phyloP scores from a whole-genome alignment of 2,113 vertebrate genomes.

The Rallus limicola region DNA sequence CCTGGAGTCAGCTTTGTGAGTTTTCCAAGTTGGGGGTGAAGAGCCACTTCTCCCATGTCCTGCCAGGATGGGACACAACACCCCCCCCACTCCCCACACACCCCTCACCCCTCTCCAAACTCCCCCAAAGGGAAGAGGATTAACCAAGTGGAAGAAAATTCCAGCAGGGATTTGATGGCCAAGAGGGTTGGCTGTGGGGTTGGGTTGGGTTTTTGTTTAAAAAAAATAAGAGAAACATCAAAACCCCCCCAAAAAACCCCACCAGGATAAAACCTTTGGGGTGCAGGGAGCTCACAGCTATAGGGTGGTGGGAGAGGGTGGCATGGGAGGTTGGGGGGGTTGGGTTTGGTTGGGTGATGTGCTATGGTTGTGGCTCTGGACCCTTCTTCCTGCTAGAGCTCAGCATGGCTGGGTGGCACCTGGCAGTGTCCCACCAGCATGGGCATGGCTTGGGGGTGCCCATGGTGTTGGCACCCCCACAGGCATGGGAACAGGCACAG shows the following conservation, averaged over 20 bases:
- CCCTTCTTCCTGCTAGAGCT: neutral
- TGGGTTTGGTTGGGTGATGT: neutral
- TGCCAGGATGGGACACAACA: neutral
- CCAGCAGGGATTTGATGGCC: neutral
- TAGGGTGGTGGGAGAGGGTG: neutral
- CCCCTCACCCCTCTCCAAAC: neutral
- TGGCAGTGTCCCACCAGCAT: neutral
- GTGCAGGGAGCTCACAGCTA: neutral
- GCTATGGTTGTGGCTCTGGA: neutral
- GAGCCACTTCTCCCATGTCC: neutral
- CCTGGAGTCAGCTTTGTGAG: neutral
- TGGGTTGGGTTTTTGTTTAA: too few species aligned
- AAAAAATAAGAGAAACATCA: neutral
- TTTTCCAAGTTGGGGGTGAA: accelerated
- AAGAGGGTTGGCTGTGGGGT: neutral
- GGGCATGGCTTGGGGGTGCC: accelerated
- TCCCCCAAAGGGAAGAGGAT: neutral
- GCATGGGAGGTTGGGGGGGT: neutral
- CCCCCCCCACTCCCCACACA: neutral
- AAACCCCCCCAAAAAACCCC: neutral
- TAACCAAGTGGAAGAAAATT: neutral
- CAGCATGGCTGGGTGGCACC: neutral
- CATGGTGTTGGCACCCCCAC: too few species aligned
- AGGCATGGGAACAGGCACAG: neutral
- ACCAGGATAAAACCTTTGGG: neutral